Conservation (phyloP, 2,888 invertebrate genomes). For the Cosmia trapezina region DNA sequence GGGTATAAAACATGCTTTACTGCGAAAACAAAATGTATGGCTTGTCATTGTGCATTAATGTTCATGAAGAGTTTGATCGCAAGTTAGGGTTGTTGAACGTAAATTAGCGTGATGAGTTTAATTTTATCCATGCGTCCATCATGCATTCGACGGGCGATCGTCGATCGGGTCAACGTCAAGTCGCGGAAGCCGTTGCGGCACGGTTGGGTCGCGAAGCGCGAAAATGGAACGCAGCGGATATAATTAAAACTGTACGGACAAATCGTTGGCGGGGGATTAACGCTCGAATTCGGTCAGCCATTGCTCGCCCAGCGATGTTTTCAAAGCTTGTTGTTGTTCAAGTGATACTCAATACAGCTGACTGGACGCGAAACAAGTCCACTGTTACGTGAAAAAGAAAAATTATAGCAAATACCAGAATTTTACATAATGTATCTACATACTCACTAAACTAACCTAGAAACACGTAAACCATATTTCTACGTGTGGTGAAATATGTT, state of each 20-base stretch:
- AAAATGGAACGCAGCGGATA: slow-evolving; percentile 89
- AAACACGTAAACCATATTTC: slow-evolving; percentile 29
- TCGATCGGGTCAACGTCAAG: slow-evolving; percentile 74
- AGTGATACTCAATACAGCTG: slow-evolving; percentile 42
- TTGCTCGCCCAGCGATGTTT: slow-evolving; percentile 65
- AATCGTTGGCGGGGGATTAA: slow-evolving; percentile 84
- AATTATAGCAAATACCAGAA: neutral
- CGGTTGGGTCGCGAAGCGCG: slow-evolving; percentile 79
- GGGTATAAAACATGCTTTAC: slow-evolving; percentile 75
- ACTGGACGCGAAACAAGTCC: slow-evolving; percentile 12
- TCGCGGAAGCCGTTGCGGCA: slow-evolving; percentile 83
- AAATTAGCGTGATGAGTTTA: slow-evolving; percentile 76
- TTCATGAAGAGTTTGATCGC: slow-evolving; percentile 49
- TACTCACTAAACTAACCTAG: slow-evolving; percentile 11
- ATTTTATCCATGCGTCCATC: slow-evolving; percentile 70
- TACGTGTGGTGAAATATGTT: slow-evolving; percentile 14
- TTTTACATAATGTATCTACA: slow-evolving; percentile 14
- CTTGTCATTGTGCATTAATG: slow-evolving; percentile 62
- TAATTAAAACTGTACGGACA: slow-evolving; percentile 87
- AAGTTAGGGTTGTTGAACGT: slow-evolving; percentile 72
- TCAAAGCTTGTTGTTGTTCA: slow-evolving; percentile 56
- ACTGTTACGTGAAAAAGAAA: slow-evolving; percentile 9
- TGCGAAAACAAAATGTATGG: slow-evolving; percentile 65
- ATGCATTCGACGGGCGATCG: slow-evolving; percentile 80
- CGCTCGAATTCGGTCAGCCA: slow-evolving; percentile 82